Base-by-base conservation (phyloP, 2,888 invertebrate genomes). In the Cyrtodaria siliqua region DNA sequence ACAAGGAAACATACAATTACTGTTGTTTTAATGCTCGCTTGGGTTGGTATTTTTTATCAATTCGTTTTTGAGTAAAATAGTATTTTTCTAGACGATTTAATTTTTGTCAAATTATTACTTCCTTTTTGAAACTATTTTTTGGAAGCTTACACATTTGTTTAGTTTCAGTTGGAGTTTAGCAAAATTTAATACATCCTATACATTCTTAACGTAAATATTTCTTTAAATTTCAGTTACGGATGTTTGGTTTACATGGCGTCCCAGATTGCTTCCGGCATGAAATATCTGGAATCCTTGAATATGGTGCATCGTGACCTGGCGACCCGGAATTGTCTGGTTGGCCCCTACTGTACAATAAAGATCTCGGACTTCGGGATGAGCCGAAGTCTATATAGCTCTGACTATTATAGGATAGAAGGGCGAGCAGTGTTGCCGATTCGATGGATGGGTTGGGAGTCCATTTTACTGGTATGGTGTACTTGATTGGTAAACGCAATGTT, bases 281-380 rank as follows among this genome's bases (percentile, higher is more conserved):
- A 96, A 89, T 97, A 97, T 93, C 94, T 98, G 88, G 96, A 98
- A 93, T 95, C 96, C 57, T 94, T 97, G 84, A 96, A 97, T 93
- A 97, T 97, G 92, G 97, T 98, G 56, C 98, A 98, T 92, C 95
- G 97, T 56, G 97, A 98, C 93, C 94, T 98, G 87, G 97, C 97
- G 60, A 96, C 97, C 42, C 93, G 97, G 92, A 98, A 97, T 93
- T 97, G 97, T 91, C 94, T 98, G 73, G 96, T 98, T 68, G 97
- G 97, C 79, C 95, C 96, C 90, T 95, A 95, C 80, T 96, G 96
- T 93, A 95, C 96, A 60, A 92, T 93, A 59, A 93, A 93, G 85
- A 93, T 93, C 69, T 92, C 92, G 6, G 92, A 93, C 84, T 92
- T 93, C 73, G 93, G 92, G 52, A 92, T 93, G 92, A 91, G 91